Base-by-base conservation (phyloP, 2,113 vertebrate genomes). In the Genyomyrus donnyi region DNA sequence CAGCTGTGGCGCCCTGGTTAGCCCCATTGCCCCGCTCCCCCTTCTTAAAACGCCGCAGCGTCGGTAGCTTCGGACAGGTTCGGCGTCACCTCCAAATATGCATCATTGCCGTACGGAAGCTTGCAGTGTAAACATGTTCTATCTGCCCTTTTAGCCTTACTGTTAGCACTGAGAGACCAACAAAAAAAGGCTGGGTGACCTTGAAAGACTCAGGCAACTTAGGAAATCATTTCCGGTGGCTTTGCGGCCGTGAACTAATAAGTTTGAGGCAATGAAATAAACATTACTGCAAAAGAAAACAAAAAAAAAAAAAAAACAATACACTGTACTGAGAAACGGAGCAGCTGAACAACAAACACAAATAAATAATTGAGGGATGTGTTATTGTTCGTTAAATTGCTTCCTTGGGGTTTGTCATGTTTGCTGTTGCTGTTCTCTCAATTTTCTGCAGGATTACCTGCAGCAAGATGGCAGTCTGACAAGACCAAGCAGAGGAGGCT, bases 361-460 rank as follows among this genome's bases (percentile, higher is more conserved):
- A 91, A 93, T 91, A 91, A 94, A 94, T 93, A 91, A 93, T 90
- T 91, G 90, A 92, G 92, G 91, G 91, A 89, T 86, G 91, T 91
- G 58, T 83, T 92, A 87, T 91, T 91, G 92, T 93, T 93, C 93
- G 93, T 93, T 87, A 17, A 94, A 93, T 92, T 19, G 91, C 92
- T 93, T 92, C 89, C 91, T 93, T 85, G 92, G 92, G 91, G 92
- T 92, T 92, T 90, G 93, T 94, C 92, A 91, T 88, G 93, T 87
- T 93, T 83, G 88, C 91, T 56, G 53, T 92, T 85, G 27, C 10
- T 58, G 62, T 87, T 45, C 35, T 58, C 89, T 88, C 80, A 62
- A 46, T 50, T 92, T 90, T 74, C 89, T 50, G 80, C 85, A 56
- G 50, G 90, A 91, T 92, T 87, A 91, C 89, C 90, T 66, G 87